Percentiles rank a stretch among this genome's conserved stretches.
phyloP scores from a whole-genome alignment of 2,888 invertebrate species.

The Lagria hirta region DNA sequence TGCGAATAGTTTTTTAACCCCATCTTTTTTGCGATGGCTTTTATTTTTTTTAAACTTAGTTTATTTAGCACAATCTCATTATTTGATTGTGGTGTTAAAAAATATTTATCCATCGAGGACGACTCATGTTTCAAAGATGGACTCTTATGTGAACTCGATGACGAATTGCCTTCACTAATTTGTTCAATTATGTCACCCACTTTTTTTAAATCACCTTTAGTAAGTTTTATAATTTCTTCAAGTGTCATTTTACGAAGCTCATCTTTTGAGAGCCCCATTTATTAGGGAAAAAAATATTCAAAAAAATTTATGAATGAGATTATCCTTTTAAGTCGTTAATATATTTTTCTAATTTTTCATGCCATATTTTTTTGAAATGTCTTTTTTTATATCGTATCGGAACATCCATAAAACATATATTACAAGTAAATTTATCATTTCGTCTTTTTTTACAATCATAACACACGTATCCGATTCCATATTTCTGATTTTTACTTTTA shows the following conservation, averaged over 20 bases:
- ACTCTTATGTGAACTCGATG: conserved; percentile 3
- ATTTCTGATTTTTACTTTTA: too few species aligned
- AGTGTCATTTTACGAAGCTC: conserved; percentile 7
- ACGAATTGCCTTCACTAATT: conserved; percentile 4
- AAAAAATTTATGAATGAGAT: conserved; percentile 2
- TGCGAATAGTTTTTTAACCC: conserved; percentile 9
- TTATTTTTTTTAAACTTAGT: conserved; percentile 12
- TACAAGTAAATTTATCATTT: conserved; percentile 1
- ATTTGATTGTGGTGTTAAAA: conserved; percentile 14
- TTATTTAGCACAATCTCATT: conserved; percentile 11
- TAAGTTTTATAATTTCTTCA: too few species aligned
- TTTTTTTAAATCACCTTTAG: conserved; percentile 7
- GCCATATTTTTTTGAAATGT: conserved; percentile 1
- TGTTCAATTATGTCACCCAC: conserved; percentile 6
- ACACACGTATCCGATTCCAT: too few species aligned
- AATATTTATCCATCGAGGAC: conserved; percentile 12
- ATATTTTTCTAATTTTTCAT: conserved; percentile 1
- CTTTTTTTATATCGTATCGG: conserved; percentile 1
- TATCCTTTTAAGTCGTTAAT: conserved; percentile 1
- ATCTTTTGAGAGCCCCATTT: conserved; percentile 11
- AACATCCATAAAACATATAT: conserved; percentile 1
- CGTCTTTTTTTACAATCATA: conserved; percentile 1
- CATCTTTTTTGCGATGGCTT: conserved; percentile 8
- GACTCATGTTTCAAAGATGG: conserved; percentile 8
- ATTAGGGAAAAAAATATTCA: conserved; percentile 7